These are phyloP conservation scores for Argyrosomus japonicus DNA, from an alignment of 2,113 vertebrate genomes.

Conservation along the genomic window DNA sequence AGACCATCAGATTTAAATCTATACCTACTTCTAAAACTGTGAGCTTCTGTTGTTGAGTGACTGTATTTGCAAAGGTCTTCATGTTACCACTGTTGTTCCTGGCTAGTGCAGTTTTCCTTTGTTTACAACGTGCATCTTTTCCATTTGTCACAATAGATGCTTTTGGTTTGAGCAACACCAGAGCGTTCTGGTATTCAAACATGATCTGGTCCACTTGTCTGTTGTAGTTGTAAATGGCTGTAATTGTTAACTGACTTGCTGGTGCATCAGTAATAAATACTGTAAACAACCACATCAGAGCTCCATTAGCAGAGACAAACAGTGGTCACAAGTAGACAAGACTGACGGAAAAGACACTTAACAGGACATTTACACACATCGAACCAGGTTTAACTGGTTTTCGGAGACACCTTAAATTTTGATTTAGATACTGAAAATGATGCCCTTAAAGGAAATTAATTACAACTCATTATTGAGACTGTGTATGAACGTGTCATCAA, in stretches of 20 bases:
- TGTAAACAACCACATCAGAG: not conserved
- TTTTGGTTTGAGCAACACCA: not conserved
- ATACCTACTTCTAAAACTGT: not conserved
- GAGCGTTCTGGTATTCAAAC: too few relatives aligned
- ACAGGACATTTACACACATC: too few relatives aligned
- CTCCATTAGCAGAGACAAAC: not conserved
- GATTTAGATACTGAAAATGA: not conserved
- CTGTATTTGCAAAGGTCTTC: not conserved
- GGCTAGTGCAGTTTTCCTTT: not conserved
- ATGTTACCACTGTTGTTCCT: not conserved
- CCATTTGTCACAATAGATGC: too few relatives aligned
- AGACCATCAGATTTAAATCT: not conserved
- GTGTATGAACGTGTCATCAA: not conserved
- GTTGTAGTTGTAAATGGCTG: not conserved
- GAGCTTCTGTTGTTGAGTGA: not conserved
- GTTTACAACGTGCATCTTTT: not conserved
- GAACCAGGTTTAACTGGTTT: not conserved
- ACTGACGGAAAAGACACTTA: not conserved
- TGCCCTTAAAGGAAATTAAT: not conserved
- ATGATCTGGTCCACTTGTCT: not conserved
- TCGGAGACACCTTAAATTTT: not conserved
- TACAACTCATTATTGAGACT: not conserved
- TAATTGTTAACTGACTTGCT: not conserved
- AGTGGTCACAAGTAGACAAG: not conserved
- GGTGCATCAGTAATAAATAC: not conserved